Evolutionary conservation across 2,797 vertebrate genomes (phyloP), one percentile per base, ranked within the genome.

Genomic region (Sciurus carolinensis): DNA sequence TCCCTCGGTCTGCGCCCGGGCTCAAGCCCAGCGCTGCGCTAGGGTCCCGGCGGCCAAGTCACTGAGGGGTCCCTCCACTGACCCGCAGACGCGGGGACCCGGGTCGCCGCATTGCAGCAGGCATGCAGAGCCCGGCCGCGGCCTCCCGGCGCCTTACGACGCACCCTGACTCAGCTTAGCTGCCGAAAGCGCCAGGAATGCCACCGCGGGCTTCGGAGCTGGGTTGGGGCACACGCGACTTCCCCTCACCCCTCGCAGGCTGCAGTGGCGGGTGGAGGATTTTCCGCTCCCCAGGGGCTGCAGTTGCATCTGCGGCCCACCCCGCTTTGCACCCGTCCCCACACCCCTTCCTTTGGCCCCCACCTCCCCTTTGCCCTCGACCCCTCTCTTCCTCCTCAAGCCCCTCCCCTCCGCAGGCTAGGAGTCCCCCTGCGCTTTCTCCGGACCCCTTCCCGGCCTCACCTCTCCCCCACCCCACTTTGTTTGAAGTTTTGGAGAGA

Each of bases 401-500:
- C 90, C 64, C 94, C 92, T 62, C 96, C 94, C 87, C 73, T 66
- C 86, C 44, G 0, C 54, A 13, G 2, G 39, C 92, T 90, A 20
- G 11, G 2, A 20, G 73, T 7, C 14, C 30, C 86, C 30, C 42
- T 5, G 44, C 47, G 30, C 71, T 30, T 54, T 62, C 64, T 50
- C n/a, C 3, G 33, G 69, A 42, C 8, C 18, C n/a, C 20, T 30
- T 66, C 39, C 75, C 39, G 0, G 57, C 18, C 44, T 52, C 39
- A 8, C 83, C 20, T 28, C 66, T 50, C 75, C 95, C n/a, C 95
- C 52, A 62, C 73, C 82, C 75, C 73, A 93, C 92, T 97, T 76
- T 94, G 96, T 98, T 98, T 98, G 97, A 98, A 97, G 97, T 97
- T 97, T 76, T 54, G 86, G 92, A 94, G 79, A 97, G 95, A 76